Base-by-base conservation (phyloP, 2,797 vertebrate species). In the Schizopygopsis pylzovi region DNA sequence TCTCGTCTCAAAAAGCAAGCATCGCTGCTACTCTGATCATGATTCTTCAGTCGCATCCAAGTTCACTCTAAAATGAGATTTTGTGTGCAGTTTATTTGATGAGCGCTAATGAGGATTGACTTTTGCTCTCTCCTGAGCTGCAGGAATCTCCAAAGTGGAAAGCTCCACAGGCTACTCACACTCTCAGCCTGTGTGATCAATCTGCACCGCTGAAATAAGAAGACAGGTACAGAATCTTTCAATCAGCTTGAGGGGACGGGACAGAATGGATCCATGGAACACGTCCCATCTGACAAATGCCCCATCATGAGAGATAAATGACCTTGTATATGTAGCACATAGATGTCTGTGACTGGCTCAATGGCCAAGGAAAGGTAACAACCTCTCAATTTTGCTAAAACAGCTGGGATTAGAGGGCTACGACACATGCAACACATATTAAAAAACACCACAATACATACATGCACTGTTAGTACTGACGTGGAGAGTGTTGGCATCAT, bases 161-260 rank as follows among this genome's bases (percentile, higher is more conserved):
- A 91, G 92, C 90, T 91, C 90, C 88, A 83, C 89, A 87, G 89
- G 71, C 91, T 95, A 94, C 93, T 95, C 93, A 94, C 93, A 94
- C 93, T 90, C 93, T 95, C 92, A 92, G 93, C 91, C 89, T 93
- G 88, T 92, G 93, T 90, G 93, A 95, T 95, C 91, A 91, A 90
- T 93, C 93, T 92, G 92, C 94, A 95, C 93, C 92, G 93, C 93
- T 95, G 91, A 70, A 93, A 93, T 92, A 84, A 94, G 93, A 94
- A 94, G 86, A 94, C 73, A 93, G 87, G 89, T 89, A 92, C 79
- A 86, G 87, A 83, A 78, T 82, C 87, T 80, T 59, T 94, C 91
- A 93, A 90, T 93, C 88, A 91, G 63, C 82, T 80, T 72, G 71
- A 84, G 88, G 86, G 87, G 83, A 89, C 81, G 76, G 76, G 85